Conservation (phyloP, 2,113 vertebrate species). For the Sitta europaea region DNA sequence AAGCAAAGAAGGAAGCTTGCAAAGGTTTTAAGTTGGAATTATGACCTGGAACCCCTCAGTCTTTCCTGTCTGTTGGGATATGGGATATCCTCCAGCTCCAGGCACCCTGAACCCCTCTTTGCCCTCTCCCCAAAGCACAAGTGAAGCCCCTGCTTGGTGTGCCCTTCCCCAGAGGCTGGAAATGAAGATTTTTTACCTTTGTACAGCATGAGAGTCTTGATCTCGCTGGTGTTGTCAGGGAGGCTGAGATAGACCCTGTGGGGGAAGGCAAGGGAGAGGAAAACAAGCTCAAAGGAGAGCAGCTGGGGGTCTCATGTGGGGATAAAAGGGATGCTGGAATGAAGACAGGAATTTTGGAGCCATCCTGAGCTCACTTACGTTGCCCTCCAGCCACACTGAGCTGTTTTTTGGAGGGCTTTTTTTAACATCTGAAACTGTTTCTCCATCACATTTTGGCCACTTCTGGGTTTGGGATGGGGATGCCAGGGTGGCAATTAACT, state of each 20-base stretch:
- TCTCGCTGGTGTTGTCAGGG: fast-evolving
- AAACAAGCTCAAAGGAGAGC: neutral
- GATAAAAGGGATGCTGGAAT: neutral
- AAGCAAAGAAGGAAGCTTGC: neutral
- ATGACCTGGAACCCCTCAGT: neutral
- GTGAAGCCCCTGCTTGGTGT: neutral
- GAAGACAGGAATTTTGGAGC: neutral
- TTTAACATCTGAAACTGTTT: neutral
- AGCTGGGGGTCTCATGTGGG: neutral
- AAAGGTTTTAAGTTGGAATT: neutral
- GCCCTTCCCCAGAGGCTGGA: neutral
- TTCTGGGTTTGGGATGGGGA: neutral
- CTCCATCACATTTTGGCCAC: neutral
- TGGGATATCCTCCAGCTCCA: neutral
- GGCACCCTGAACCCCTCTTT: neutral
- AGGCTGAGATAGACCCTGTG: conserved; percentile 25
- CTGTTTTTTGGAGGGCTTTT: too few relatives aligned
- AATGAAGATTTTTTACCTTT: neutral
- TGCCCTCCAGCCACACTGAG: neutral
- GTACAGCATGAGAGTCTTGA: neutral
- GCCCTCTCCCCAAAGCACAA: neutral
- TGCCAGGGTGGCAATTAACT: neutral
- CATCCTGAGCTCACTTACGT: neutral
- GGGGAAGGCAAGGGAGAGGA: neutral
- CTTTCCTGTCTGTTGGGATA: neutral